Base-by-base conservation (phyloP, 2,888 invertebrate genomes). In the Drosophila suboccidentalis region DNA sequence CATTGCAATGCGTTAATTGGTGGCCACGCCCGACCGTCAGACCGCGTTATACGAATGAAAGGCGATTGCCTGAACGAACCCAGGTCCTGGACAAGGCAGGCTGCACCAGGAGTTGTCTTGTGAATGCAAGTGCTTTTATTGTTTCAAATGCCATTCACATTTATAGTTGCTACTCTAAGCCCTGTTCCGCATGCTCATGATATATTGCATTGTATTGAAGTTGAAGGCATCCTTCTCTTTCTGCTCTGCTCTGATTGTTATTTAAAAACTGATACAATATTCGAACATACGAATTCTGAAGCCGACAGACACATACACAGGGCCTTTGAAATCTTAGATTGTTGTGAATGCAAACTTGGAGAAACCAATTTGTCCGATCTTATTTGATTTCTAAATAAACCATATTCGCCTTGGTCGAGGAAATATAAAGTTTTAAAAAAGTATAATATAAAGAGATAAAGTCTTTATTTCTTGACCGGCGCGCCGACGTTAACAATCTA, bases 1-100 rank as follows among this genome's bases (percentile, higher is more conserved):
- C 76, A 66, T 71, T 71, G 84, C 82, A 76, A 79, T 78, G 89
- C 90, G 90, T 83, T 89, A 89, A 89, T 89, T 89, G 90, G 87
- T 71, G 76, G 79, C 77, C 82, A 80, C 71, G 75, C 74, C 58
- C 68, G 36, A 43, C 49, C 55, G 64, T 60, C 83, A 44, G 68
- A n/a, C 39, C 38, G 41, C 62, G 44, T 55, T 17, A 19, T 39
- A 44, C 44, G 39, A 44, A 50, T 34, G 61, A 41, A 44, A 68
- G 36, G 34, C 8, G 39, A 13, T 43, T 43, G 58, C 49, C 50
- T 38, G 39, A 50, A 46, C 39, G 43, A 34, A 51, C 22, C 49
- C 51, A 44, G 41, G 57, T 10, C 15, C 10, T 17, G 15, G 46
- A 15, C 22, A 39, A 9, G 6, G 15, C 39, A 41, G 13, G 19